phyloP scores from a whole-genome alignment of 2,797 vertebrate genomes.

The Melanotaenia trifasciata region DNA sequence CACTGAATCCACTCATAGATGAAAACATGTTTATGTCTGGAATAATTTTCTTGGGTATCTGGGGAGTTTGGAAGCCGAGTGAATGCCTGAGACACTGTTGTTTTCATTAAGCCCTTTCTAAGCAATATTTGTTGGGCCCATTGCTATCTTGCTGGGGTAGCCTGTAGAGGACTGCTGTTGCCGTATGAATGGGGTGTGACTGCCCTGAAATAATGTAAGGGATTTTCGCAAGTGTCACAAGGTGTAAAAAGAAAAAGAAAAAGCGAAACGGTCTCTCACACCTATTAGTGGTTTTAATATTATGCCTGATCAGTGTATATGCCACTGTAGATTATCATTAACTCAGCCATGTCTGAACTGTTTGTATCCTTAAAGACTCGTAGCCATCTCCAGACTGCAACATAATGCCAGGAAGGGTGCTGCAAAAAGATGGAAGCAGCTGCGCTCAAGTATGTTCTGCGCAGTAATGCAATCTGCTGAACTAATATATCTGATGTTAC shows the following conservation, averaged over 20 bases:
- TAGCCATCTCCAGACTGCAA: constrained; percentile 14
- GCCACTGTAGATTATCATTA: not conserved
- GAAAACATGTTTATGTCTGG: too few relatives aligned
- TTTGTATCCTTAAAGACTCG: not conserved
- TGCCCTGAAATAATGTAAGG: too few relatives aligned
- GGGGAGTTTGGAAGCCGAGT: not conserved
- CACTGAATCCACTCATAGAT: too few relatives aligned
- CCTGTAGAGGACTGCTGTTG: not conserved
- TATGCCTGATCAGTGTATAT: not conserved
- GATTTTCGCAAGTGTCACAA: too few relatives aligned
- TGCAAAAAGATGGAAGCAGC: constrained; percentile 48
- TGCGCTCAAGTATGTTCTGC: constrained; percentile 57
- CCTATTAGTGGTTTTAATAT: not conserved
- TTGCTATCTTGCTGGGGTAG: not conserved
- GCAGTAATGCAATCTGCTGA: constrained; percentile 60
- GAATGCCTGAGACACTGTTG: not conserved
- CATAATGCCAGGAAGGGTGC: constrained; percentile 21
- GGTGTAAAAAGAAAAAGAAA: not conserved
- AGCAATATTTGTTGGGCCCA: not conserved
- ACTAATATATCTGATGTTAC: constrained; percentile 61
- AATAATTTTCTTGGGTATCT: not conserved
- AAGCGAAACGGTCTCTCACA: not conserved
- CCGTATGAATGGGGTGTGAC: not conserved
- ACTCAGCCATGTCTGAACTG: not conserved
- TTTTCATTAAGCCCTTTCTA: not conserved